Conservation (phyloP, 1,140 invertebrate species). For the Portunus trituberculatus region DNA sequence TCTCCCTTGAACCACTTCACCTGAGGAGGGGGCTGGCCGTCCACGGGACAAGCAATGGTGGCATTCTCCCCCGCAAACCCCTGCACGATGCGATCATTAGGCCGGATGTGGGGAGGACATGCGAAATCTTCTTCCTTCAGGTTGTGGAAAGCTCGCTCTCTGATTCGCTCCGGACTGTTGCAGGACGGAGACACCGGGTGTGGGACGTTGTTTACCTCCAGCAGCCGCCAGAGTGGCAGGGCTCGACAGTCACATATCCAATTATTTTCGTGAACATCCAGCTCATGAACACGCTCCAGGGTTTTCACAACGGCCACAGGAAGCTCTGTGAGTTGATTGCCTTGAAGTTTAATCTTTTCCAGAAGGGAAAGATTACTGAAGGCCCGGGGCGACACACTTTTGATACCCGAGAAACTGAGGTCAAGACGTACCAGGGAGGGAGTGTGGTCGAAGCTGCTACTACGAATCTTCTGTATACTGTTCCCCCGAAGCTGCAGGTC, state of each 20-base stretch:
- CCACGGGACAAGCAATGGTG: slow-evolving; percentile 89
- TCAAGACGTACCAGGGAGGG: slow-evolving; percentile 91
- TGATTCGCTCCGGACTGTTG: slow-evolving; percentile 85
- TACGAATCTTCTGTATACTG: slow-evolving; percentile 88
- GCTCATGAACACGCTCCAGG: slow-evolving; percentile 77
- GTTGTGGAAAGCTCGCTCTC: slow-evolving; percentile 85
- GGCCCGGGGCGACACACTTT: slow-evolving; percentile 87
- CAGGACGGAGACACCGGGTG: slow-evolving; percentile 88
- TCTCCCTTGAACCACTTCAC: slow-evolving; percentile 88
- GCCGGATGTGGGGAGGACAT: slow-evolving; percentile 89
- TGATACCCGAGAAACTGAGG: slow-evolving; percentile 89
- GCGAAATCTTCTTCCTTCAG: slow-evolving; percentile 89
- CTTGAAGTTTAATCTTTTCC: slow-evolving; percentile 74
- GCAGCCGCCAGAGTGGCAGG: slow-evolving; percentile 73
- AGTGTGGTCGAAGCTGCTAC: slow-evolving; percentile 87
- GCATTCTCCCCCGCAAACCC: slow-evolving; percentile 91
- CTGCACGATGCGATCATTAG: slow-evolving; percentile 88
- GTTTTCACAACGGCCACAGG: slow-evolving; percentile 78
- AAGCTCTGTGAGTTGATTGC: slow-evolving; percentile 77
- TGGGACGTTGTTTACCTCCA: slow-evolving; percentile 81
- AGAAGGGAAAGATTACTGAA: slow-evolving; percentile 82
- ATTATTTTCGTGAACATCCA: slow-evolving; percentile 79
- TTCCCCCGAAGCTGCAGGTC: slow-evolving; percentile 89
- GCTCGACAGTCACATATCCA: slow-evolving; percentile 80
- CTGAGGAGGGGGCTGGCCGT: slow-evolving; percentile 88